phyloP scores from a whole-genome alignment of 1,140 invertebrate genomes.

The Lepidurus packardi region DNA sequence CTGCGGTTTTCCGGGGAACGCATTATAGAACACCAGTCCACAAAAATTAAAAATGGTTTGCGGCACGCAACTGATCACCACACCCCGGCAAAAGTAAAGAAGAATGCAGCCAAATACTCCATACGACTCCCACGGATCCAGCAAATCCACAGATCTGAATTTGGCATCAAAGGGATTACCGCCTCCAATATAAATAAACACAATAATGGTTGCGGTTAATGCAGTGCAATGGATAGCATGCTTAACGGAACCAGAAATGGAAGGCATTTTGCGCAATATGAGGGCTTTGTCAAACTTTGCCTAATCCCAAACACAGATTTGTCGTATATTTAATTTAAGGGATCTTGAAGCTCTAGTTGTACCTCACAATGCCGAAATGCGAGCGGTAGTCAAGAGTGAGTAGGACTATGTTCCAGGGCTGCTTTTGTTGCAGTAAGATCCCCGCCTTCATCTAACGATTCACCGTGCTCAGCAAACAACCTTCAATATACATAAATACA shows the following conservation, averaged over 20 bases:
- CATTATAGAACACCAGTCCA: conserved; percentile 86
- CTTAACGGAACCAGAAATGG: not conserved
- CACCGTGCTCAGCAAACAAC: too few relatives aligned
- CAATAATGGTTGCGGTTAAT: not conserved
- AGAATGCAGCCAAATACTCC: conserved; percentile 63
- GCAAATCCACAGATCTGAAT: conserved; percentile 48
- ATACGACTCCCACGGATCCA: conserved; percentile 75
- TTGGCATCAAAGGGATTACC: not conserved
- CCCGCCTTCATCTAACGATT: too few relatives aligned
- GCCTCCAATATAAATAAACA: not conserved
- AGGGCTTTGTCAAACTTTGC: too few relatives aligned
- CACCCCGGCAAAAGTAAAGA: conserved; percentile 70
- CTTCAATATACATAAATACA: too few relatives aligned
- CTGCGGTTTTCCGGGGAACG: conserved; percentile 86
- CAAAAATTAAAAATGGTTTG: conserved; percentile 88
- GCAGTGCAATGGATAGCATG: not conserved
- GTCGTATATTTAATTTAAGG: too few relatives aligned
- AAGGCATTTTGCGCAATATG: not conserved
- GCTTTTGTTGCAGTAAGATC: too few relatives aligned
- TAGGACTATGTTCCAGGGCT: too few relatives aligned
- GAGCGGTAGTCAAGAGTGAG: too few relatives aligned
- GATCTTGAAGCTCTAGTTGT: too few relatives aligned
- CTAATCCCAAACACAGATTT: too few relatives aligned
- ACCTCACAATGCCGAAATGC: too few relatives aligned
- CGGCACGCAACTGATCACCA: conserved; percentile 80